Conservation (phyloP, 2,797 vertebrate genomes). For the Pempheris klunzingeri region DNA sequence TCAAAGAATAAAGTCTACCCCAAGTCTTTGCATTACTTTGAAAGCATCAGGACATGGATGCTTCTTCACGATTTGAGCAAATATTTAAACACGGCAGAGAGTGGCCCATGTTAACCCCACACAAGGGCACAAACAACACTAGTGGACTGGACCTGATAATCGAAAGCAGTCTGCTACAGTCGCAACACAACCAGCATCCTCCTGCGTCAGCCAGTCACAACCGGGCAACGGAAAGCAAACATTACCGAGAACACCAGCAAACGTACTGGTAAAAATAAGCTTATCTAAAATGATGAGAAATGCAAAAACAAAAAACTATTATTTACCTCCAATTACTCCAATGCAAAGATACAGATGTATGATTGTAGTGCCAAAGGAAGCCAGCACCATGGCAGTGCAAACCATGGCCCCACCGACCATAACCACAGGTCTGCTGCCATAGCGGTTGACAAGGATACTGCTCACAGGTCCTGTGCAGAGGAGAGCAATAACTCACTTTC, state of each 20-base stretch:
- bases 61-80: background rate
- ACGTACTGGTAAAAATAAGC: background rate
- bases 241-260: conserved; percentile 1
- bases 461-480: conserved; percentile 85
- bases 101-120: background rate
- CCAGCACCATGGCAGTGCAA: conserved; percentile 84
- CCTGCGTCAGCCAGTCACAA: conserved; percentile 25
- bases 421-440: conserved; percentile 89
- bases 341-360: conserved; percentile 88
- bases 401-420: conserved; percentile 87
- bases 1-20: background rate
- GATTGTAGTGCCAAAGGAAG: conserved; percentile 87
- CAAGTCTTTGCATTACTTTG: background rate
- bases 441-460: conserved; percentile 89
- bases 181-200: conserved; percentile 7
- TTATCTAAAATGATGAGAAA: background rate
- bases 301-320: background rate
- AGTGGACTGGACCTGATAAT: conserved; percentile 6
- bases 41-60: background rate
- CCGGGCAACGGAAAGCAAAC: conserved; percentile 24
- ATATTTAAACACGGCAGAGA: conserved; percentile 2
- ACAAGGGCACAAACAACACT: background rate
- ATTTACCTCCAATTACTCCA: conserved; percentile 89
- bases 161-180: conserved; percentile 13
- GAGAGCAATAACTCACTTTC: conserved; percentile 16